Evolutionary conservation across 1,140 invertebrate genomes (phyloP), one percentile per base, ranked within the genome.

Genomic region (Leptonema lineaticorne): DNA sequence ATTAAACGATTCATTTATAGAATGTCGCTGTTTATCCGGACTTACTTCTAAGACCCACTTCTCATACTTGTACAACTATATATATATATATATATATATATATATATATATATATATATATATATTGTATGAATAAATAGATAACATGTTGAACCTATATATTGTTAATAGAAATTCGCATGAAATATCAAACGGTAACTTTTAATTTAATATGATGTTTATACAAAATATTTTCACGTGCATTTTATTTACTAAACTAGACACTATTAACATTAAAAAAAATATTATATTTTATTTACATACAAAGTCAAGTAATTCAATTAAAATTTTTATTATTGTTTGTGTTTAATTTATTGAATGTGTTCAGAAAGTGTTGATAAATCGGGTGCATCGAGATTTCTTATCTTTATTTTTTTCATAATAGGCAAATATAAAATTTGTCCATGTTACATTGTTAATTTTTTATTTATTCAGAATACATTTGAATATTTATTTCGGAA

Each of bases 361-460:
- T 33, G 11, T 6, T 41, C 37, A 41, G 24, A 26, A 53, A 53
- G 24, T 7, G 20, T 24, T 53, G 11, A 7, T 53, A 53, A 53
- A 53, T 53, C 50, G 50, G 22, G 50, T 53, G 22, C 24, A 53
- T 53, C 22, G 50, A 53, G 50, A 53, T 53, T 45, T 41, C 9
- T 26, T 53, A 53, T 53, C 50, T 1, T 26, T 41, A 4, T 4
- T 41, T 6, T 33, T 33, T 33, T 33, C 30, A 16, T 2, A n/a
- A n/a, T n/a, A 41, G 11, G 9, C 37, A 11, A 14, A 41, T 11
- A 41, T 41, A 41, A 41, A 41, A 41, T 41, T 41, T 41, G 37
- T 41, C 37, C 37, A 41, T 16, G n/a, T n/a, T n/a, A 41, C 11
- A 41, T 41, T 41, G 16, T 41, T 41, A 41, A 41, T 14, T 41